Evolutionary conservation across 2,113 vertebrate genomes (phyloP).

Genomic region (Xenopus laevis): DNA sequence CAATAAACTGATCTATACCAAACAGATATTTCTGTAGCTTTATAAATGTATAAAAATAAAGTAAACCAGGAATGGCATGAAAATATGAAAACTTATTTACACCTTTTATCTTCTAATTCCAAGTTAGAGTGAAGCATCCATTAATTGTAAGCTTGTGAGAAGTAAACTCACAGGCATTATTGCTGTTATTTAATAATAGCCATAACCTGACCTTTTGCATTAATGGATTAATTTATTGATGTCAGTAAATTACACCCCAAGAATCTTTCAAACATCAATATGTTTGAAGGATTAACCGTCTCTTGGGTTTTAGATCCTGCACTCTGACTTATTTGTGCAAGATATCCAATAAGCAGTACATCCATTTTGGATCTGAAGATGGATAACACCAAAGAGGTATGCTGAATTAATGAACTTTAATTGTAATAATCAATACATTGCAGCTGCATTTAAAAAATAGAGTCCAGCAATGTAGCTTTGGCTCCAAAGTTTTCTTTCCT

Average conservation of each 20-base stretch:
- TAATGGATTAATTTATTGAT: conserved; percentile 10
- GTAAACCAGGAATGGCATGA: no score
- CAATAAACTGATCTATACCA: no score
- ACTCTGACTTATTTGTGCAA: not conserved
- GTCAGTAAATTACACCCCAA: not conserved
- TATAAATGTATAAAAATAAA: no score
- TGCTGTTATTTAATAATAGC: no score
- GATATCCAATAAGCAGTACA: not conserved
- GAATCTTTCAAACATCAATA: not conserved
- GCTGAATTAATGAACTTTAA: not conserved
- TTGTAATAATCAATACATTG: not conserved
- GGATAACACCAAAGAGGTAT: not conserved
- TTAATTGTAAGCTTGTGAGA: no score
- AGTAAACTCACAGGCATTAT: no score
- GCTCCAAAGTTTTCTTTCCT: not conserved
- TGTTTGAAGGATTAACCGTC: not conserved
- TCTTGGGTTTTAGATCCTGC: not conserved
- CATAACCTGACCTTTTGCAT: not conserved
- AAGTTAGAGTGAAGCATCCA: no score
- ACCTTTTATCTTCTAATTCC: no score
- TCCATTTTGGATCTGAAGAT: not conserved
- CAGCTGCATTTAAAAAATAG: not conserved
- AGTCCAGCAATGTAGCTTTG: not conserved
- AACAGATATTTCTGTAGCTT: no score
- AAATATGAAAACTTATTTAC: no score